Conservation (phyloP, 2,113 vertebrate species). For the Leucopternis melanops region DNA sequence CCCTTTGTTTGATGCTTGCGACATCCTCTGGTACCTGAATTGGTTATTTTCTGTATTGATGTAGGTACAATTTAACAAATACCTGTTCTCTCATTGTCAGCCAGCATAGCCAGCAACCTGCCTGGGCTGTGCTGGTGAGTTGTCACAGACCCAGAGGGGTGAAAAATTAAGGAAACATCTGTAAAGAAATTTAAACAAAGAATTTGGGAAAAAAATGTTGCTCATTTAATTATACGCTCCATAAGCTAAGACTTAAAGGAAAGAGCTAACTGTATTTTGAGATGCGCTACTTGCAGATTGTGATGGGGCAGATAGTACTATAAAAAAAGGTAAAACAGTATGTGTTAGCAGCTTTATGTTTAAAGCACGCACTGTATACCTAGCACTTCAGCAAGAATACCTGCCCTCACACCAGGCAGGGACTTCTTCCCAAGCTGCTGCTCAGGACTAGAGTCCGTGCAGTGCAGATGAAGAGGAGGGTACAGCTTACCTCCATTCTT, state of each 20-base stretch:
- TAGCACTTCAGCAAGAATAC: background rate
- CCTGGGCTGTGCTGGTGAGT: background rate
- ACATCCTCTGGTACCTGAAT: background rate
- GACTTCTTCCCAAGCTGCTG: background rate
- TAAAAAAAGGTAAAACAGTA: background rate
- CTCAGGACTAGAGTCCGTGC: background rate
- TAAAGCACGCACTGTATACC: background rate
- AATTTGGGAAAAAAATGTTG: background rate
- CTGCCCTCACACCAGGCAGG: background rate
- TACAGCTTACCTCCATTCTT: background rate
- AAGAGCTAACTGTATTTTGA: background rate
- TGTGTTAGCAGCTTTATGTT: background rate
- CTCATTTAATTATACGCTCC: background rate
- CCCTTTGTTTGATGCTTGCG: background rate
- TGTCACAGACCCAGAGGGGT: background rate
- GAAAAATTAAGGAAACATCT: background rate
- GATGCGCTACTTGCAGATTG: background rate
- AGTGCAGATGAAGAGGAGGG: background rate
- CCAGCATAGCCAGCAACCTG: background rate
- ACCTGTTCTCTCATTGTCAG: background rate
- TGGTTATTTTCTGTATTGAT: background rate
- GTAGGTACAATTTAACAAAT: background rate
- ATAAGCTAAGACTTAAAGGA: background rate
- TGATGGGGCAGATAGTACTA: background rate
- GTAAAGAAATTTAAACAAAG: background rate